These are phyloP conservation scores for Cydia splendana DNA, from an alignment of 1,140 invertebrate genomes.

Conservation along the genomic window DNA sequence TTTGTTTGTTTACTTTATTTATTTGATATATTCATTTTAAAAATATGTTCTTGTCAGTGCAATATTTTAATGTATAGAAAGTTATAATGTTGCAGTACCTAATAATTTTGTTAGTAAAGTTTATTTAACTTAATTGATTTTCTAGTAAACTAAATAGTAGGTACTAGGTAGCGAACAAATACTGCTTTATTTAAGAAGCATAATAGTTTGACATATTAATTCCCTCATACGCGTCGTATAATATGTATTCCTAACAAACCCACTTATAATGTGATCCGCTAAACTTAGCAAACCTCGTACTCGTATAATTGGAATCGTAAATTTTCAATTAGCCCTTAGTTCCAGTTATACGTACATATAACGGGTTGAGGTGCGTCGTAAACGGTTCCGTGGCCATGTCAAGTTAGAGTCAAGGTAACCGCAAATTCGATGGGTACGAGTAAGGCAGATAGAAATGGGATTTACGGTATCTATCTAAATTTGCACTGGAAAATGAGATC, in stretches of 20 bases:
- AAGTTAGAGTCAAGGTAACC: not conserved
- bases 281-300: not conserved
- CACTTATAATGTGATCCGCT: not conserved
- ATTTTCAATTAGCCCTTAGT: not conserved
- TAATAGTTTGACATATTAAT: too few species aligned
- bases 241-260: not conserved
- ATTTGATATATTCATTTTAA: too few species aligned
- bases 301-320: not conserved
- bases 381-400: constrained; percentile 5
- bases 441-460: not conserved
- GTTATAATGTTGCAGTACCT: too few species aligned
- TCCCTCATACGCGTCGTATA: too few species aligned
- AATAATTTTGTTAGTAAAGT: too few species aligned
- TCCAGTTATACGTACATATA: not conserved
- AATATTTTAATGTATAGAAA: too few species aligned
- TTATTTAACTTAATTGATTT: too few species aligned
- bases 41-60: too few species aligned
- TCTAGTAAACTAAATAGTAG: too few species aligned
- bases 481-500: not conserved
- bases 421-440: not conserved
- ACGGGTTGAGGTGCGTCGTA: not conserved
- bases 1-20: too few species aligned
- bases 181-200: too few species aligned
- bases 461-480: not conserved
- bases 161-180: too few species aligned